phyloP scores from a whole-genome alignment of 2,797 vertebrate species.

The Pogoniulus pusillus region DNA sequence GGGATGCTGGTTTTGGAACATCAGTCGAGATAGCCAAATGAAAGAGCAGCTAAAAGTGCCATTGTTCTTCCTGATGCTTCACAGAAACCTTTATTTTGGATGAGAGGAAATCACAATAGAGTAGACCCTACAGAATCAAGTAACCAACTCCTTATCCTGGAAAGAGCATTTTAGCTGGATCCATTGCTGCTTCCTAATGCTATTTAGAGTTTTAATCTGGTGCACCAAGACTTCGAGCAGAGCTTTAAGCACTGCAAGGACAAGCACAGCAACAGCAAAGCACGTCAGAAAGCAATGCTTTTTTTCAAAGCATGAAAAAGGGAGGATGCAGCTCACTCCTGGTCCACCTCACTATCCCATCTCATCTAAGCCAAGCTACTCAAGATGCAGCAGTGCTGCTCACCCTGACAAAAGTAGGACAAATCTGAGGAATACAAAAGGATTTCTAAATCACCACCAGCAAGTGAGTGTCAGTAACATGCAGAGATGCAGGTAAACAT shows the following conservation, averaged over 20 bases:
- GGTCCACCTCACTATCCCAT: not conserved
- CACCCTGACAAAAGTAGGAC: not conserved
- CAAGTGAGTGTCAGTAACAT: accelerated
- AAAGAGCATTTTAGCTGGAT: not conserved
- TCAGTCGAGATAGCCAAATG: slow-evolving; percentile 13
- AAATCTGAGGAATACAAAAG: not conserved
- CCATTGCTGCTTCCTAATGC: not conserved
- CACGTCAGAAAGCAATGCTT: not conserved
- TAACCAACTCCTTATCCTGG: not conserved
- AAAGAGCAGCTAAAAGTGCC: slow-evolving; percentile 20
- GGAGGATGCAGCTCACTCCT: not conserved
- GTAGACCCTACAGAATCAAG: not conserved
- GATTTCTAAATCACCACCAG: not conserved
- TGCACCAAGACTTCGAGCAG: not conserved
- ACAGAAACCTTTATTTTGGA: not conserved
- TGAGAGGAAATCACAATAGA: not conserved
- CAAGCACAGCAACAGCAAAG: not conserved
- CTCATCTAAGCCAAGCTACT: not conserved
- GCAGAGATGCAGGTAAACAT: not conserved
- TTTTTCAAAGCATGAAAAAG: not conserved
- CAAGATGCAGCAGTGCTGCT: not conserved
- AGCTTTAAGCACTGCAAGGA: not conserved
- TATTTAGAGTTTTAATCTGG: not conserved
- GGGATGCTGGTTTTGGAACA: slow-evolving; percentile 60
- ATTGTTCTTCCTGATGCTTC: not conserved